A percentile compares a stretch with the other conserved stretches of the same genome.
Conservation (phyloP, 2,113 vertebrate genomes). For the Xiphorhynchus elegans region DNA sequence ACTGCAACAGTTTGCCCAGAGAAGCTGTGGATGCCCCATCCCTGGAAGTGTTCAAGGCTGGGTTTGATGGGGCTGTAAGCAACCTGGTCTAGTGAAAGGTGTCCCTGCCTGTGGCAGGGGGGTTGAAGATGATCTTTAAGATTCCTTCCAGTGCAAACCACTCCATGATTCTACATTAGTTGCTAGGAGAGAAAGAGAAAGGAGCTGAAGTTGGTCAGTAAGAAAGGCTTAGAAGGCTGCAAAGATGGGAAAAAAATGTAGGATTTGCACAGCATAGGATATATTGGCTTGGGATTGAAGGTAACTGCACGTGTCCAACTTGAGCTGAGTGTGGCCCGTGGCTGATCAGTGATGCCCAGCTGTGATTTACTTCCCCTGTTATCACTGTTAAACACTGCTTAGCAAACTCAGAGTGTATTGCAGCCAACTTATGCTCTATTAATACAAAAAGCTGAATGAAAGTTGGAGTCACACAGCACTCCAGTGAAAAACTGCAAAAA, state of each 20-base stretch:
- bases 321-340: not conserved
- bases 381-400: not conserved
- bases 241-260: not conserved
- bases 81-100: not conserved
- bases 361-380: not conserved
- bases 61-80: not conserved
- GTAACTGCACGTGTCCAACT: not conserved
- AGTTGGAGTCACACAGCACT: not conserved
- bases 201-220: not conserved
- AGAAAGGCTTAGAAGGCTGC: not conserved
- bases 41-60: not conserved
- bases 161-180: not conserved
- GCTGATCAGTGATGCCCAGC: accelerated
- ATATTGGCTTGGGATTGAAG: not conserved
- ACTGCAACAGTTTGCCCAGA: not conserved
- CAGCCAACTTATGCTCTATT: not conserved
- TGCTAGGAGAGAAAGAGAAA: not conserved
- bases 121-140: not conserved
- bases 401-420: not conserved
- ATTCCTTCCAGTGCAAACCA: not conserved
- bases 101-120: not conserved
- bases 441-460: not conserved
- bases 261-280: not conserved
- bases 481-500: not conserved
- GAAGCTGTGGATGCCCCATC: not conserved